phyloP scores from a whole-genome alignment of 2,113 vertebrate species.

The Turnix velox region DNA sequence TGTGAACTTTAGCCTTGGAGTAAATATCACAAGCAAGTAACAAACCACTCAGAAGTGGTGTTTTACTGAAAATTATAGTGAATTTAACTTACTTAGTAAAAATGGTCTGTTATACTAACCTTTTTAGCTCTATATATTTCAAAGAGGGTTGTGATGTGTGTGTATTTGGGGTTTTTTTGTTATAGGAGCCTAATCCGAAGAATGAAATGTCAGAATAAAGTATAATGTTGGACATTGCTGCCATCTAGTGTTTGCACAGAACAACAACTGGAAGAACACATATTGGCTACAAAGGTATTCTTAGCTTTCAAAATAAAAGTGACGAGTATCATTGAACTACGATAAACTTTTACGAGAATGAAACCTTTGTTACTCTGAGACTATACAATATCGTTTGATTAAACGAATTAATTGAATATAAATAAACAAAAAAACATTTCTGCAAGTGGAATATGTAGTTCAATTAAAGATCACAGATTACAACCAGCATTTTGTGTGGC shows the following conservation, averaged over 20 bases:
- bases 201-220: neutral
- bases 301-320: neutral
- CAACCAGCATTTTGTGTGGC: neutral
- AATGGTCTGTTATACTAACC: constrained; percentile 27
- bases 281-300: neutral
- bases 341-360: neutral
- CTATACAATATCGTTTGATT: neutral
- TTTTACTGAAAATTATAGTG: constrained; percentile 7
- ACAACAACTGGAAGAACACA: neutral
- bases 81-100: constrained; percentile 6
- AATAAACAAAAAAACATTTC: neutral
- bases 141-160: accelerated
- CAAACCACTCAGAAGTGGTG: neutral
- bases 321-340: neutral
- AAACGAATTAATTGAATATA: neutral
- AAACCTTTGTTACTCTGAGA: neutral
- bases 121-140: neutral
- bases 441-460: neutral
- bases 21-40: neutral
- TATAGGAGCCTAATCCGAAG: neutral
- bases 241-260: constrained; percentile 51
- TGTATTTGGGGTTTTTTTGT: neutral
- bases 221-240: constrained; percentile 55
- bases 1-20: neutral
- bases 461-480: neutral